Percentiles rank a stretch among this genome's conserved stretches.
Conservation (phyloP, 2,797 vertebrate genomes). For the Staurois parvus region DNA sequence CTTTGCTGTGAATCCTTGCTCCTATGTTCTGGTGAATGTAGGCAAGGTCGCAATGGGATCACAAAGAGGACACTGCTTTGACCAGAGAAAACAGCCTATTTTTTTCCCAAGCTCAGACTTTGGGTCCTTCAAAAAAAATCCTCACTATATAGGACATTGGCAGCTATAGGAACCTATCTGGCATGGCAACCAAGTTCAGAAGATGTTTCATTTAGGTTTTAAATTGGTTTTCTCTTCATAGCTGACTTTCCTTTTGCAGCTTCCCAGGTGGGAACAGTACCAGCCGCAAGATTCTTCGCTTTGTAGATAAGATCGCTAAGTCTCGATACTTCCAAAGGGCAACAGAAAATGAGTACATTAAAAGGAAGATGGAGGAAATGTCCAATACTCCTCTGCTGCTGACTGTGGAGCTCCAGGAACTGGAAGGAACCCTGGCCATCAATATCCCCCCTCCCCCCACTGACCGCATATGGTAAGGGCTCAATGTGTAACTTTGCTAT, state of each 20-base stretch:
- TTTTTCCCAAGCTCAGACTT: too few relatives aligned
- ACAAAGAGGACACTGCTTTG: too few relatives aligned
- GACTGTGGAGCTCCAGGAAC: constrained; percentile 86
- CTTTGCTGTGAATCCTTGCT: too few relatives aligned
- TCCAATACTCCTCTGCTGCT: constrained; percentile 90
- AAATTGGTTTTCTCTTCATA: too few relatives aligned
- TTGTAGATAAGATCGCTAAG: constrained; percentile 90
- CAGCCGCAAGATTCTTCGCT: constrained; percentile 85
- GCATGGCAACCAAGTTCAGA: too few relatives aligned
- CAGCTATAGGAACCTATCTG: too few relatives aligned
- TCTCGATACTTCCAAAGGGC: constrained; percentile 92
- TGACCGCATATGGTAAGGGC: constrained; percentile 86
- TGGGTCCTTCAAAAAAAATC: not conserved
- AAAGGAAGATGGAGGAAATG: constrained; percentile 92
- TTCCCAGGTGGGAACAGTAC: constrained; percentile 79
- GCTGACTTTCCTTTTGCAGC: constrained; percentile 64
- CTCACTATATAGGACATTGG: not conserved
- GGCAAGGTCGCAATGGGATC: too few relatives aligned
- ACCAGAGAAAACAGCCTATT: too few relatives aligned
- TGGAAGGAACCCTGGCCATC: constrained; percentile 82
- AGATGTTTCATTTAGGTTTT: not conserved
- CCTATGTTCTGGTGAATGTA: too few relatives aligned
- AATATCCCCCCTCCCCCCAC: constrained; percentile 89
- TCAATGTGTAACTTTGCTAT: not conserved
- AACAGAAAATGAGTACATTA: constrained; percentile 89